A percentile compares a stretch with the other conserved stretches of the same genome.
phyloP scores from a whole-genome alignment of 2,888 invertebrate genomes.

The Ormyrus pomaceus region DNA sequence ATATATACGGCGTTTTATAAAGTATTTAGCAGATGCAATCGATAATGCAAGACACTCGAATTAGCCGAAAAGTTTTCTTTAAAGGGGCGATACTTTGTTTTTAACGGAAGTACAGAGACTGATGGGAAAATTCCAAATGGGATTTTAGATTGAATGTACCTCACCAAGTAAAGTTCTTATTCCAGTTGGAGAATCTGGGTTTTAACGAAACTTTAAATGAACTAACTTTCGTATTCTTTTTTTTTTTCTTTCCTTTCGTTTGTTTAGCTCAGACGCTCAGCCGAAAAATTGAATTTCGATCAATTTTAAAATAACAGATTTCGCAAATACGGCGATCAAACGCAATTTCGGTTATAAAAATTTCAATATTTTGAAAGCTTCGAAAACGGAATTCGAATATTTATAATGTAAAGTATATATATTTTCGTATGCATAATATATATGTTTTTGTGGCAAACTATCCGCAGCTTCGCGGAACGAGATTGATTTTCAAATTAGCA shows the following conservation, averaged over 20 bases:
- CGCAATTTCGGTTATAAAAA: not conserved
- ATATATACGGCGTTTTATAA: too few species aligned
- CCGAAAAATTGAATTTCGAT: conserved; percentile 41
- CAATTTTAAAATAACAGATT: not conserved
- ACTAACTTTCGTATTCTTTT: conserved; percentile 36
- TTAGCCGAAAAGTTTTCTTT: too few species aligned
- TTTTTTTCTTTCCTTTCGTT: conserved; percentile 14
- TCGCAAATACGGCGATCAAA: too few species aligned
- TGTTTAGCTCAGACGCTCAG: not conserved
- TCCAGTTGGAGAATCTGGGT: conserved; percentile 26
- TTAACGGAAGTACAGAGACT: conserved; percentile 10
- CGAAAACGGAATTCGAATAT: not conserved
- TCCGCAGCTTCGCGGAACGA: not conserved
- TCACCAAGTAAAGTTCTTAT: conserved; percentile 40
- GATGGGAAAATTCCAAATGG: conserved; percentile 41
- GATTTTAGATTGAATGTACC: conserved; percentile 49
- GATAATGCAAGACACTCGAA: too few species aligned
- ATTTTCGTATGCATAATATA: not conserved
- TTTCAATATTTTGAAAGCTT: not conserved
- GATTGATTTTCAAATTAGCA: too few species aligned
- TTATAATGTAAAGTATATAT: not conserved
- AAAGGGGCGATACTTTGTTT: not conserved
- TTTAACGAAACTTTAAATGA: conserved; percentile 52
- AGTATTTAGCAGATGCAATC: too few species aligned
- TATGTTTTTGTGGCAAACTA: not conserved